These are phyloP conservation scores for Meloidogyne floridensis DNA, from an alignment of 1,140 invertebrate genomes.

Conservation along the genomic window DNA sequence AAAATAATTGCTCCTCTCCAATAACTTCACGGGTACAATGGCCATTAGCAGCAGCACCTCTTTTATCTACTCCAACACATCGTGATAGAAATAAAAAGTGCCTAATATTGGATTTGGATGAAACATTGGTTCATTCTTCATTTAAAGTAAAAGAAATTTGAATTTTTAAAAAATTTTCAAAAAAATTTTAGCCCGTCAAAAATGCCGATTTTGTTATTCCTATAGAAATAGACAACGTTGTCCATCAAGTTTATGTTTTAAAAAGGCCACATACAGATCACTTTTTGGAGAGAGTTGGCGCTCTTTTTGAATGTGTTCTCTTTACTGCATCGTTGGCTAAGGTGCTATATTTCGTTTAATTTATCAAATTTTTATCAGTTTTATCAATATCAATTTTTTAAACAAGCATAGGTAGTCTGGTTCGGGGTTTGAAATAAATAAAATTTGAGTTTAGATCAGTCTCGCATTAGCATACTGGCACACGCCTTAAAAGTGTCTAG, in stretches of 20 bases:
- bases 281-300: conserved; percentile 94
- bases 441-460: too few species aligned
- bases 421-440: too few species aligned
- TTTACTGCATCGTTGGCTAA: conserved; percentile 98
- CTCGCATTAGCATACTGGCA: too few species aligned
- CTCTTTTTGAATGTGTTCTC: conserved; percentile 96
- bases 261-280: conserved; percentile 99
- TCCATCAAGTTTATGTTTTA: conserved; percentile 98
- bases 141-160: conserved; percentile 80
- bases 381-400: too few species aligned
- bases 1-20: background rate
- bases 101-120: conserved; percentile 99
- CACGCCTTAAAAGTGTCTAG: too few species aligned
- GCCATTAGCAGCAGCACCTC: conserved; percentile 48
- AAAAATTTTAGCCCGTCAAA: conserved; percentile 80
- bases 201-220: conserved; percentile 95
- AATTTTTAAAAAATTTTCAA: background rate
- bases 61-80: conserved; percentile 83
- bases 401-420: too few species aligned
- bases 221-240: conserved; percentile 84
- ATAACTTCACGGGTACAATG: background rate
- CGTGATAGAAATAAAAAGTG: conserved; percentile 95
- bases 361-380: too few species aligned
- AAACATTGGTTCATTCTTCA: conserved; percentile 98
- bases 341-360: conserved; percentile 60